These are phyloP conservation scores for Sphenodon punctatus DNA, from an alignment of 2,797 vertebrate species.

Conservation along the genomic window DNA sequence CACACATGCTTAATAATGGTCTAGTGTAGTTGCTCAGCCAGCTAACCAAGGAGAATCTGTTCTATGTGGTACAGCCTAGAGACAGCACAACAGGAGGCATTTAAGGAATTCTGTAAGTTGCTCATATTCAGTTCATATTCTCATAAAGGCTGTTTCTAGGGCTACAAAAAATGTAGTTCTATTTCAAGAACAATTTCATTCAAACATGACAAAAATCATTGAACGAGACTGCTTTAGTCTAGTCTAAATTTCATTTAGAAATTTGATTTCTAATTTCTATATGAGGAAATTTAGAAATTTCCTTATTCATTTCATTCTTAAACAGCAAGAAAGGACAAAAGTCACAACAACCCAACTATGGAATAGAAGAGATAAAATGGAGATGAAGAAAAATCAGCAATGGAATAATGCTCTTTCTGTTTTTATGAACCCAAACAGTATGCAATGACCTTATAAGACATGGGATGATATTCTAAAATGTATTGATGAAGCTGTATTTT, in stretches of 20 bases:
- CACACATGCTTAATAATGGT: neutral
- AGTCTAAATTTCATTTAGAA: neutral
- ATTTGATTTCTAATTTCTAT: neutral
- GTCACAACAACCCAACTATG: neutral
- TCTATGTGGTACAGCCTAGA: neutral
- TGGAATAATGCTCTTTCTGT: neutral
- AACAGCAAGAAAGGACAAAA: too few relatives aligned
- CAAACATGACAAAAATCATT: neutral
- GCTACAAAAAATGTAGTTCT: neutral
- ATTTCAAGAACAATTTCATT: conserved; percentile 25
- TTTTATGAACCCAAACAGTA: neutral
- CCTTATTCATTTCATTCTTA: too few relatives aligned
- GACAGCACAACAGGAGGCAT: neutral
- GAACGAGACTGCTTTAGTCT: neutral
- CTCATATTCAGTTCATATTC: conserved; percentile 18
- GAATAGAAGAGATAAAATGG: neutral
- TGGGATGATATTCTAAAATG: too few relatives aligned
- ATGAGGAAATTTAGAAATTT: too few relatives aligned
- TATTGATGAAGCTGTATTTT: too few relatives aligned
- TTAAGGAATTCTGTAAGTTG: conserved; percentile 66
- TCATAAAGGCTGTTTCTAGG: conserved; percentile 37
- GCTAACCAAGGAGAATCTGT: neutral
- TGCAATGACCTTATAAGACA: too few relatives aligned
- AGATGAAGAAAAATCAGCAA: neutral
- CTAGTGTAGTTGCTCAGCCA: neutral